These are phyloP conservation scores for Aleadryas rufinucha DNA, from an alignment of 2,113 vertebrate species.

Conservation along the genomic window DNA sequence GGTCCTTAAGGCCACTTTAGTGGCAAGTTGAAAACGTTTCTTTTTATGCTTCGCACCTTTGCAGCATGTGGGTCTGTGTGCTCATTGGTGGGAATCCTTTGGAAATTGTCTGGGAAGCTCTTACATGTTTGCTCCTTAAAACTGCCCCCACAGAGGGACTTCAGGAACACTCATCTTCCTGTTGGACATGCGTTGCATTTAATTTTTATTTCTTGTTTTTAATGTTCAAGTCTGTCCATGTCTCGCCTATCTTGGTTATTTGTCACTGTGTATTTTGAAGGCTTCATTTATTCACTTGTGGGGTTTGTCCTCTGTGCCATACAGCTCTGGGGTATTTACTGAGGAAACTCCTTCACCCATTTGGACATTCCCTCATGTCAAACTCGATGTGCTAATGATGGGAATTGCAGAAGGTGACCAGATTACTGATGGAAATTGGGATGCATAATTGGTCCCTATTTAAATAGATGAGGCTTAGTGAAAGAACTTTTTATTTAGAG, in stretches of 20 bases:
- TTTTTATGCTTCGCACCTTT: not conserved
- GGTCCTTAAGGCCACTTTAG: not conserved
- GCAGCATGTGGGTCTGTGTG: accelerated
- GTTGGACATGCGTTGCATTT: not conserved
- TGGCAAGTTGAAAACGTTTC: not conserved
- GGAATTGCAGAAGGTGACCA: not conserved
- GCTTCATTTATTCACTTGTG: not conserved
- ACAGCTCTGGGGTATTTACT: not conserved
- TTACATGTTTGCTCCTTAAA: not conserved
- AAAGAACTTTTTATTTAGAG: not conserved
- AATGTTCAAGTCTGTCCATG: not conserved
- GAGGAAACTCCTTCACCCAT: not conserved
- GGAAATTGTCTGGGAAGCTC: not conserved
- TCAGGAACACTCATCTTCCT: accelerated
- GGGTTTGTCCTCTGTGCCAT: not conserved
- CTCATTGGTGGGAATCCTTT: not conserved
- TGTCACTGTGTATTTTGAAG: not conserved
- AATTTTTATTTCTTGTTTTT: not conserved
- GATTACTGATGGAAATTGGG: not conserved
- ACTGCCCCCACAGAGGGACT: not conserved
- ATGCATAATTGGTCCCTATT: not conserved
- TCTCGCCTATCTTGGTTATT: accelerated
- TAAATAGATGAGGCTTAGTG: not conserved
- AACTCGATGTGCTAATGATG: not conserved
- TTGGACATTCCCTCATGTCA: not conserved